Conservation (phyloP, 2,113 vertebrate genomes). For the Anoura caudifer region DNA sequence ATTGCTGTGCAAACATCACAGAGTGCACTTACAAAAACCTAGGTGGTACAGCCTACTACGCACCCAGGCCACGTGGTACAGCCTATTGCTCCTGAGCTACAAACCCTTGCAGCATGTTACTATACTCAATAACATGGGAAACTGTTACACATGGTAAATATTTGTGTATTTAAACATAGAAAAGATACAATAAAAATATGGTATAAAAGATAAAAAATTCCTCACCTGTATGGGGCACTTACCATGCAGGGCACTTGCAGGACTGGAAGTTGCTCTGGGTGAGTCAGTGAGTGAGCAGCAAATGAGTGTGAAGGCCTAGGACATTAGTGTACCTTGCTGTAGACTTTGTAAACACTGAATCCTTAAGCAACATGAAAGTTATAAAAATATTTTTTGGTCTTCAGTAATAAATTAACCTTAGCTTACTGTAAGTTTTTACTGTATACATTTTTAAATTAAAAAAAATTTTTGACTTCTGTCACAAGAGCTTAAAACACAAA, state of each 20-base stretch:
- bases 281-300: not conserved
- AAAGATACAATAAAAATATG: not conserved
- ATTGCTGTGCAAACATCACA: not conserved
- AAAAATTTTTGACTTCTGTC: not conserved
- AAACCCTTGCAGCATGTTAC: not conserved
- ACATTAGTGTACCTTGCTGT: not conserved
- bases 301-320: not conserved
- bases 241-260: not conserved
- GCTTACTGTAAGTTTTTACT: not conserved
- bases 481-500: not conserved
- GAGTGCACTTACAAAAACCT: not conserved
- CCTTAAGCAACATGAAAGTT: not conserved
- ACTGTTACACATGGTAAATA: not conserved
- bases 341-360: not conserved
- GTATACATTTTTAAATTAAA: not conserved
- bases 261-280: not conserved
- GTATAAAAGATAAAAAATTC: not conserved
- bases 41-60: not conserved
- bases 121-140: not conserved
- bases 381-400: not conserved
- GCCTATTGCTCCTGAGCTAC: not conserved
- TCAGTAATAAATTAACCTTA: not conserved
- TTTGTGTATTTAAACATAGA: not conserved
- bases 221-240: not conserved
- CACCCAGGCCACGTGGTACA: not conserved